Conservation (phyloP, 1,140 invertebrate genomes). For the Euura lappo region DNA sequence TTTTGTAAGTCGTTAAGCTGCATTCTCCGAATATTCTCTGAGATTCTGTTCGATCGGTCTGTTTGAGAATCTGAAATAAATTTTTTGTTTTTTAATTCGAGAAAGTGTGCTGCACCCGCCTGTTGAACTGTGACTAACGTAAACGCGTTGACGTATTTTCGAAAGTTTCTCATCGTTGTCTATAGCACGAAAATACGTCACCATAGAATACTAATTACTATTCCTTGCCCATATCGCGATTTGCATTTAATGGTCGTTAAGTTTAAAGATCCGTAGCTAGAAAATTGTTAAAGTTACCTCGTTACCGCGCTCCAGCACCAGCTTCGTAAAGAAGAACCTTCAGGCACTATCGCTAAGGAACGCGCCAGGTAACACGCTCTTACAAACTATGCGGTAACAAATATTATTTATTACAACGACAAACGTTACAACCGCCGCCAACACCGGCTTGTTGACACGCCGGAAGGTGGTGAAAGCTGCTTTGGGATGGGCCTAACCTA, state of each 20-base stretch:
- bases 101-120: not conserved
- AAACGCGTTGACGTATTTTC: too few species aligned
- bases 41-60: not conserved
- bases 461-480: not conserved
- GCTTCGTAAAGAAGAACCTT: not conserved
- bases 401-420: constrained; percentile 1
- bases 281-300: not conserved
- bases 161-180: too few species aligned
- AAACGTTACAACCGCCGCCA: not conserved
- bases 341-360: not conserved
- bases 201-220: not conserved
- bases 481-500: too few species aligned
- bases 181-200: not conserved
- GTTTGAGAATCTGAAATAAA: not conserved
- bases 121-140: too few species aligned
- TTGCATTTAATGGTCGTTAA: not conserved
- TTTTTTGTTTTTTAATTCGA: not conserved
- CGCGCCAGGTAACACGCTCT: too few species aligned
- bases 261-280: not conserved
- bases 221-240: not conserved
- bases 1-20: not conserved
- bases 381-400: not conserved
- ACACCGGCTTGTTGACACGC: not conserved
- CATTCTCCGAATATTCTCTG: not conserved
- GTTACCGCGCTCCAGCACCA: not conserved